Evolutionary conservation across 2,797 vertebrate genomes (phyloP).

Genomic region (Borostomias antarcticus): DNA sequence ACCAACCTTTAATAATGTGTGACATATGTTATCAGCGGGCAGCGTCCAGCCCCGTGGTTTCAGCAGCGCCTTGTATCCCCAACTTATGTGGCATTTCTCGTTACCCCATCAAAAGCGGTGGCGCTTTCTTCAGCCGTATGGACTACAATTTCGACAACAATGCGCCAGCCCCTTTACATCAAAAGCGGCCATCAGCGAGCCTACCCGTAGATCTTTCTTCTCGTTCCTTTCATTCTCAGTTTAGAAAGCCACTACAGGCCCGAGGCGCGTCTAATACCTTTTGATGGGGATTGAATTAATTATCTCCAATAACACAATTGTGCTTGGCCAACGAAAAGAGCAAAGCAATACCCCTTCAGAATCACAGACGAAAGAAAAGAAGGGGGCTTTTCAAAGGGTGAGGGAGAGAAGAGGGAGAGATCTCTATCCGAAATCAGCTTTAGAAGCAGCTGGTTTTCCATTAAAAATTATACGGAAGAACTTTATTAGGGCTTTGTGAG

Average conservation of each 20-base stretch:
- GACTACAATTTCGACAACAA: constrained; percentile 87
- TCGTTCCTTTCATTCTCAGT: constrained; percentile 84
- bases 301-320: constrained; percentile 98
- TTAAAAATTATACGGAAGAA: constrained; percentile 78
- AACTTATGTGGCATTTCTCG: constrained; percentile 80
- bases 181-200: constrained; percentile 85
- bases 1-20: constrained; percentile 73
- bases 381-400: constrained; percentile 75
- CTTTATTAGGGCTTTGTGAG: constrained; percentile 81
- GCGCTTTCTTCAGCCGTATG: constrained; percentile 86
- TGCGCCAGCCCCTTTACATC: constrained; percentile 83
- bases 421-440: constrained; percentile 77
- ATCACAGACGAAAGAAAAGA: constrained; percentile 69
- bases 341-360: constrained; percentile 88
- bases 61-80: constrained; percentile 74
- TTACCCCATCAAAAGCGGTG: constrained; percentile 82
- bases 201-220: constrained; percentile 83
- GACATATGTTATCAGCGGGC: constrained; percentile 85
- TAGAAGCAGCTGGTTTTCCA: constrained; percentile 76
- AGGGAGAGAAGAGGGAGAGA: constrained; percentile 65
- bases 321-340: constrained; percentile 95
- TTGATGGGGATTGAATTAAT: constrained; percentile 99
- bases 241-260: constrained; percentile 84
- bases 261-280: constrained; percentile 90
- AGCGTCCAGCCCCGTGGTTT: constrained; percentile 62